These are phyloP conservation scores for Eptesicus fuscus DNA, from an alignment of 2,113 vertebrate genomes.

Conservation along the genomic window DNA sequence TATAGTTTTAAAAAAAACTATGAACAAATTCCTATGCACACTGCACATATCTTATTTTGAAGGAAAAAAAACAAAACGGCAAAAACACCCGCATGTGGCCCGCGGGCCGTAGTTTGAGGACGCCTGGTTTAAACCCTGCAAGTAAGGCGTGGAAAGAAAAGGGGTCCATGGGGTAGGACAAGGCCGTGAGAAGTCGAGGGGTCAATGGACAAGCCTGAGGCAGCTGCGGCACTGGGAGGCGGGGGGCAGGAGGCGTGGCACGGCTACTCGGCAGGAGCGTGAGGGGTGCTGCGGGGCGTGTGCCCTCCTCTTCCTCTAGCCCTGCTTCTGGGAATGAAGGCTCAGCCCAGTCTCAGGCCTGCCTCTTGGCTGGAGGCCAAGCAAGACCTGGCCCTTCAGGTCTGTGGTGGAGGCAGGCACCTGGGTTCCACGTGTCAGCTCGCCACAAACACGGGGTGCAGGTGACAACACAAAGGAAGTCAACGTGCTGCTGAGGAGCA, in stretches of 20 bases:
- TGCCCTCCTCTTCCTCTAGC: background rate
- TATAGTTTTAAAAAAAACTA: no score
- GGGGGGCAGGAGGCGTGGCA: background rate
- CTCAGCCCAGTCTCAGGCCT: background rate
- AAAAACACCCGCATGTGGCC: no score
- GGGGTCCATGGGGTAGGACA: no score
- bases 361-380: background rate
- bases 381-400: background rate
- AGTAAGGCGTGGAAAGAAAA: no score
- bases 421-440: background rate
- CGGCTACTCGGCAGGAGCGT: background rate
- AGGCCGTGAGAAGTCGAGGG: no score
- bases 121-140: no score
- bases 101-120: no score
- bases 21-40: no score
- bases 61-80: no score
- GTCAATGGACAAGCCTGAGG: background rate
- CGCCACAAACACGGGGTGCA: background rate
- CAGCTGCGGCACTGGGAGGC: background rate
- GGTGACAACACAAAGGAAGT: background rate
- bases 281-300: rapidly evolving
- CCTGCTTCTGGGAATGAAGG: background rate
- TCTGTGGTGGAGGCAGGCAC: background rate
- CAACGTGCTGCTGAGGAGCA: background rate
- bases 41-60: no score